phyloP scores from a whole-genome alignment of 2,888 invertebrate species.

The Mamestra brassicae region DNA sequence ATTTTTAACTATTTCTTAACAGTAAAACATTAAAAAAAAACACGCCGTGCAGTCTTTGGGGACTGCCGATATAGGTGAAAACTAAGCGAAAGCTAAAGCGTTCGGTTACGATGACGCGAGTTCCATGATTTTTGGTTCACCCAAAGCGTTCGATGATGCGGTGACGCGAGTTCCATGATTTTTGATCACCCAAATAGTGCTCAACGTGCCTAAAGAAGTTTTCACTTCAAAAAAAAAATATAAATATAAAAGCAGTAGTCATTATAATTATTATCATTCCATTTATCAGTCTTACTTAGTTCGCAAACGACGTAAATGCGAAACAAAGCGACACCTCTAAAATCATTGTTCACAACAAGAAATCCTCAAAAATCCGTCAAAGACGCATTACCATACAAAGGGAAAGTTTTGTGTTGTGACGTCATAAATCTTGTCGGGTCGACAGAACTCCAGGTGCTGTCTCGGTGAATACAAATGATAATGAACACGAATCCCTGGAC shows the following conservation, averaged over 20 bases:
- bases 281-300: neutral
- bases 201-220: too few relatives aligned
- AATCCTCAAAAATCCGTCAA: slow-evolving; percentile 60
- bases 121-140: too few relatives aligned
- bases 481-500: slow-evolving; percentile 78
- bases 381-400: slow-evolving; percentile 82
- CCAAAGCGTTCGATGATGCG: too few relatives aligned
- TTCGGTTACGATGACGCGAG: too few relatives aligned
- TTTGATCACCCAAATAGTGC: too few relatives aligned
- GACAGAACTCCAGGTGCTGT: slow-evolving; percentile 83
- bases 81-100: too few relatives aligned
- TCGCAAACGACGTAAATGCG: slow-evolving; percentile 1
- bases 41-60: too few relatives aligned
- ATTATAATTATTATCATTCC: neutral
- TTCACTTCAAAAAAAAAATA: too few relatives aligned
- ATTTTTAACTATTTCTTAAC: too few relatives aligned
- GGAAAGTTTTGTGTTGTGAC: slow-evolving; percentile 77
- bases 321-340: slow-evolving; percentile 16
- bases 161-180: too few relatives aligned
- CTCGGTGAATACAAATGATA: slow-evolving; percentile 86
- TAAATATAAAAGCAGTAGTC: neutral
- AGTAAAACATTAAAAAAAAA: too few relatives aligned
- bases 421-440: slow-evolving; percentile 83
- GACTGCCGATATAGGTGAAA: too few relatives aligned
- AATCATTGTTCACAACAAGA: slow-evolving; percentile 30